Evolutionary conservation across 2,888 invertebrate species (phyloP).

Genomic region (Pyrrhosoma nymphula): DNA sequence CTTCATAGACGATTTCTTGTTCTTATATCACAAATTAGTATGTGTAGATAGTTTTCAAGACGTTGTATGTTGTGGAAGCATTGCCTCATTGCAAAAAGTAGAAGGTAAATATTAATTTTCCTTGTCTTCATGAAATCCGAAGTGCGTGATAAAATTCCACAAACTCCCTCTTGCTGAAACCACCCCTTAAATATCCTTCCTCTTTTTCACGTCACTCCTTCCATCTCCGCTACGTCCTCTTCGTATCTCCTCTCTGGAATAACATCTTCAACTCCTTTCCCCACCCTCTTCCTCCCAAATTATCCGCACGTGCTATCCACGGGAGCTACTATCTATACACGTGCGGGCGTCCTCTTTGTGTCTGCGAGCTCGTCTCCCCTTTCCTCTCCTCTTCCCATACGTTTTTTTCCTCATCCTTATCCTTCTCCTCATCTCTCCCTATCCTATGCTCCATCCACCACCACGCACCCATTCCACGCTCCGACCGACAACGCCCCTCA

Average conservation of each 20-base stretch:
- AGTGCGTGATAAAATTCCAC: too few species aligned
- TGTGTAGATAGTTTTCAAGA: too few species aligned
- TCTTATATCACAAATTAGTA: too few species aligned
- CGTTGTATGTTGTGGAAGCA: too few species aligned
- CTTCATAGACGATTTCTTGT: too few species aligned
- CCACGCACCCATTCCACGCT: neutral
- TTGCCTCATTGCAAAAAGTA: too few species aligned
- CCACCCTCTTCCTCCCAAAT: neutral
- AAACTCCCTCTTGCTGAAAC: too few species aligned
- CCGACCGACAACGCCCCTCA: neutral
- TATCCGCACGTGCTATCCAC: neutral
- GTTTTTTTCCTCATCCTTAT: neutral
- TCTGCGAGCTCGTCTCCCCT: neutral
- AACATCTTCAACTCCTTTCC: neutral
- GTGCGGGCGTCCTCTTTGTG: neutral
- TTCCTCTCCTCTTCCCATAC: neutral
- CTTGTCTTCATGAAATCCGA: too few species aligned
- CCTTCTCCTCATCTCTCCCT: conserved; percentile 3
- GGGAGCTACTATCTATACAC: neutral
- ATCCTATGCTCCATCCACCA: neutral
- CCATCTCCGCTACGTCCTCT: neutral
- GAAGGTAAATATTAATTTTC: too few species aligned
- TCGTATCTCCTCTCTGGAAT: neutral
- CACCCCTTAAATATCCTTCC: neutral
- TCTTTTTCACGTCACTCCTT: neutral